phyloP scores from a whole-genome alignment of 2,888 invertebrate species.

The Philopedon plagiatum region DNA sequence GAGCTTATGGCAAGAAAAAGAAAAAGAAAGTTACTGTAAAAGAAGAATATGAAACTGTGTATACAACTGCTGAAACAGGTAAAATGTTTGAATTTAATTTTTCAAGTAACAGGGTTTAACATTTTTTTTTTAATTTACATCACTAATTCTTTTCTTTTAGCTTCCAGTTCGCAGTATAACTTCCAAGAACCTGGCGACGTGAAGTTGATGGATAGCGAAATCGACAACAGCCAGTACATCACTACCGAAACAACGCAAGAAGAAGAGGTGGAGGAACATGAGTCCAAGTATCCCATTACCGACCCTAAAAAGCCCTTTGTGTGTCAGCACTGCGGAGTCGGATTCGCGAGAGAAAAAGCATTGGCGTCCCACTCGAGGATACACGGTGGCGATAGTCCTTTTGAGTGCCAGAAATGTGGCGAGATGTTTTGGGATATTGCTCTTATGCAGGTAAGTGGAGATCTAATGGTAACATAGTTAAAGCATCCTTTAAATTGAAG shows the following conservation, averaged over 20 bases:
- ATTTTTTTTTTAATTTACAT: too few relatives aligned
- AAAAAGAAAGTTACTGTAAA: slow-evolving; percentile 64
- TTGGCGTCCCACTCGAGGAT: slow-evolving; percentile 83
- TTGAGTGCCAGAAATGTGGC: slow-evolving; percentile 84
- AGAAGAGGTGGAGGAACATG: slow-evolving; percentile 38
- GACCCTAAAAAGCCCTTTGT: slow-evolving; percentile 86
- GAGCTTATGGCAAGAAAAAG: slow-evolving; percentile 60
- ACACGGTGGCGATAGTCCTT: slow-evolving; percentile 82
- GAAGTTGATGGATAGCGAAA: slow-evolving; percentile 20
- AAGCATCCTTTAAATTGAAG: too few relatives aligned
- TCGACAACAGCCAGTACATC: slow-evolving; percentile 36
- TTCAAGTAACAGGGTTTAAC: too few relatives aligned
- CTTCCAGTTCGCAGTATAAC: slow-evolving; percentile 29
- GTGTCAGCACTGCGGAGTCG: slow-evolving; percentile 82
- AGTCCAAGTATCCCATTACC: slow-evolving; percentile 74
- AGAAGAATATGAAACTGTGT: slow-evolving; percentile 62
- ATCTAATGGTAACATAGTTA: too few relatives aligned
- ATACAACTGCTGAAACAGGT: slow-evolving; percentile 33
- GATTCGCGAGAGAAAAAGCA: slow-evolving; percentile 86
- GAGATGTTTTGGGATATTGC: slow-evolving; percentile 85
- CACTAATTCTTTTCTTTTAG: slow-evolving; percentile 11
- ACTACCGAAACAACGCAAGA: slow-evolving; percentile 36
- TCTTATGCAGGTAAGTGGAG: slow-evolving; percentile 67
- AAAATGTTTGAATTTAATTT: neutral
- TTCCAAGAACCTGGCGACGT: slow-evolving; percentile 28